These are phyloP conservation scores for Lycaena phlaeas DNA, from an alignment of 2,888 invertebrate species.

Conservation along the genomic window DNA sequence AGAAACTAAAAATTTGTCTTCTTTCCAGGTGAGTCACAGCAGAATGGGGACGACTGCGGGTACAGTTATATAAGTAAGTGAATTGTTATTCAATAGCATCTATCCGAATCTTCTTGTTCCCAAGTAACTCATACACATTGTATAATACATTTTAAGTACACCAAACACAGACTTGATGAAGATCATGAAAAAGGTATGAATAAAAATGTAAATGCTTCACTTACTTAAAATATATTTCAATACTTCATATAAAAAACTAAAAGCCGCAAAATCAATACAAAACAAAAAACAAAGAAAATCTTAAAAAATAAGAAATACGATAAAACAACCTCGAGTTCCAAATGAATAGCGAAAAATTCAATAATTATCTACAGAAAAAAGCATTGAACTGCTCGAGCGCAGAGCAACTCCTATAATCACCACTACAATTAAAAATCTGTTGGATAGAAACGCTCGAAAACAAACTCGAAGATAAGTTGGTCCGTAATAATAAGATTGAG, in stretches of 20 bases:
- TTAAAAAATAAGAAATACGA: background rate
- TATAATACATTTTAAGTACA: too few species aligned
- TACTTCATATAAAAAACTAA: too few species aligned
- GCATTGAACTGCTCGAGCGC: conserved; percentile 10
- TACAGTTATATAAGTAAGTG: conserved; percentile 72
- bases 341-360: background rate
- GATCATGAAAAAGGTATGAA: too few species aligned
- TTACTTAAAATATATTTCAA: too few species aligned
- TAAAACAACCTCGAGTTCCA: background rate
- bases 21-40: conserved; percentile 66
- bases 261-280: too few species aligned
- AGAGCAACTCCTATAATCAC: conserved; percentile 21
- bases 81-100: background rate
- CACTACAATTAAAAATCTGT: conserved; percentile 25
- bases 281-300: background rate
- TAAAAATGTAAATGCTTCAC: too few species aligned
- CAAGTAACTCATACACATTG: too few species aligned
- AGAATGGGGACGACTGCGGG: conserved; percentile 68
- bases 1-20: too few species aligned
- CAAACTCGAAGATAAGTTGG: conserved; percentile 23
- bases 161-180: too few species aligned
- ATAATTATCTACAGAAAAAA: conserved; percentile 12
- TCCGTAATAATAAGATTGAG: conserved; percentile 21
- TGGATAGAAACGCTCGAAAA: conserved; percentile 20
- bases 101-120: too few species aligned